phyloP scores from a whole-genome alignment of 1,140 invertebrate species.

The Solenopsis fugax region DNA sequence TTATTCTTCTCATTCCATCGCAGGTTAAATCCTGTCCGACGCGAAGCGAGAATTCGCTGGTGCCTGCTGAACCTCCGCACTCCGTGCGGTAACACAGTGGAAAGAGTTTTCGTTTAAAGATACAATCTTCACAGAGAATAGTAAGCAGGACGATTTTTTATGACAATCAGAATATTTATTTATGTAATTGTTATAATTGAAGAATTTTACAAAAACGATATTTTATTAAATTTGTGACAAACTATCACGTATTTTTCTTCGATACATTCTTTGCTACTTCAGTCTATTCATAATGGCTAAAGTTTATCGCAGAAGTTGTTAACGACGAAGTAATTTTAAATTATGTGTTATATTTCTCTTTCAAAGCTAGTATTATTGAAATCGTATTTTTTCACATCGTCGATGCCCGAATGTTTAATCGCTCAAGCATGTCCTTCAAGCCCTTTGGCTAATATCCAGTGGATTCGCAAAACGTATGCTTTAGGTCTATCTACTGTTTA shows the following conservation, averaged over 20 bases:
- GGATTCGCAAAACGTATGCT: slow-evolving; percentile 83
- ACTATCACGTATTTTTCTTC: slow-evolving; percentile 13
- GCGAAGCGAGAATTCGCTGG: too few species aligned
- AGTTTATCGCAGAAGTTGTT: neutral
- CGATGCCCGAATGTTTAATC: slow-evolving; percentile 81
- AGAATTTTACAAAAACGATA: slow-evolving; percentile 61
- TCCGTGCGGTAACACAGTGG: too few species aligned
- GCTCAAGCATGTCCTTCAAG: slow-evolving; percentile 80
- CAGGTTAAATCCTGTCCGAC: too few species aligned
- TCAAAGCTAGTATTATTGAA: slow-evolving; percentile 76
- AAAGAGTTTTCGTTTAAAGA: slow-evolving; percentile 72
- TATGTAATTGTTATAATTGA: slow-evolving; percentile 18
- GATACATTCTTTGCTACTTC: neutral
- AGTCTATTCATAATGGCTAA: neutral
- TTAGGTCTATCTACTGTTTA: slow-evolving; percentile 89
- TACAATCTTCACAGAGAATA: slow-evolving; percentile 76
- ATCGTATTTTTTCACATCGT: slow-evolving; percentile 83
- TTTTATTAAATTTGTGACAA: slow-evolving; percentile 64
- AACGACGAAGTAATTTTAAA: slow-evolving; percentile 77
- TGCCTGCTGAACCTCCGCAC: too few species aligned
- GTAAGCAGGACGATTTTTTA: slow-evolving; percentile 68
- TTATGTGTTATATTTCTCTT: slow-evolving; percentile 66
- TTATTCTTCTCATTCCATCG: too few species aligned
- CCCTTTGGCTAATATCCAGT: slow-evolving; percentile 79
- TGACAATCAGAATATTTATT: slow-evolving; percentile 55